Evolutionary conservation across 2,797 vertebrate species (phyloP).

Genomic region (Urocyon cinereoargenteus): DNA sequence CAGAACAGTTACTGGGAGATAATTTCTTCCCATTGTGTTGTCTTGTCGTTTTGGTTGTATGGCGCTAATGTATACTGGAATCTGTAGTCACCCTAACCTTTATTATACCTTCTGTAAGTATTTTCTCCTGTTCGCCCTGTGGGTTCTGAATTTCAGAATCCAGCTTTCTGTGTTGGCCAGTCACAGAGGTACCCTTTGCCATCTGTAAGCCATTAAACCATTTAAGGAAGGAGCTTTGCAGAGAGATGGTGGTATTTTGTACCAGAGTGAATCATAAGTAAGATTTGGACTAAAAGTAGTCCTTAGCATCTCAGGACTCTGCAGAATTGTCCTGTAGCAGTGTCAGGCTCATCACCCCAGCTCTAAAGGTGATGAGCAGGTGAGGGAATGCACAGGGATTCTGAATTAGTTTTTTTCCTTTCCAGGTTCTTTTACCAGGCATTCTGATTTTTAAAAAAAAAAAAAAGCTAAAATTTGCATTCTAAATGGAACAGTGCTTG

Average conservation of each 20-base stretch:
- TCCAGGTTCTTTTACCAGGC: neutral
- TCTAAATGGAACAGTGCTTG: neutral
- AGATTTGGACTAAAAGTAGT: neutral
- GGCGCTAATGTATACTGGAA: neutral
- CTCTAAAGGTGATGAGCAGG: neutral
- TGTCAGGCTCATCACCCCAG: neutral
- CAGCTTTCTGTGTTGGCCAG: neutral
- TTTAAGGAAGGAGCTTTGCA: slow-evolving; percentile 8
- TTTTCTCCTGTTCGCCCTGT: neutral
- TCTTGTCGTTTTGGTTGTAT: neutral
- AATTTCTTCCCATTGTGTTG: neutral
- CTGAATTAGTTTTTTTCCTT: neutral
- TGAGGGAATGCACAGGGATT: neutral
- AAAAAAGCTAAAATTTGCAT: neutral
- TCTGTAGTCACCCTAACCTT: neutral
- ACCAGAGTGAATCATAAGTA: neutral
- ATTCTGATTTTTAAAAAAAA: neutral
- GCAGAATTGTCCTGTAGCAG: neutral
- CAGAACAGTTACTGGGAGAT: neutral
- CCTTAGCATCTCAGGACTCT: neutral
- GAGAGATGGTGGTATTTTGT: neutral
- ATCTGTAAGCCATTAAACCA: neutral
- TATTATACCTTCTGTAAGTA: neutral
- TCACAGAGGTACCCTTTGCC: neutral
- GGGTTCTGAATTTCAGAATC: slow-evolving; percentile 14